A percentile compares a stretch with the other conserved stretches of the same genome.
phyloP scores from a whole-genome alignment of 2,113 vertebrate species.

The Helogale parvula region DNA sequence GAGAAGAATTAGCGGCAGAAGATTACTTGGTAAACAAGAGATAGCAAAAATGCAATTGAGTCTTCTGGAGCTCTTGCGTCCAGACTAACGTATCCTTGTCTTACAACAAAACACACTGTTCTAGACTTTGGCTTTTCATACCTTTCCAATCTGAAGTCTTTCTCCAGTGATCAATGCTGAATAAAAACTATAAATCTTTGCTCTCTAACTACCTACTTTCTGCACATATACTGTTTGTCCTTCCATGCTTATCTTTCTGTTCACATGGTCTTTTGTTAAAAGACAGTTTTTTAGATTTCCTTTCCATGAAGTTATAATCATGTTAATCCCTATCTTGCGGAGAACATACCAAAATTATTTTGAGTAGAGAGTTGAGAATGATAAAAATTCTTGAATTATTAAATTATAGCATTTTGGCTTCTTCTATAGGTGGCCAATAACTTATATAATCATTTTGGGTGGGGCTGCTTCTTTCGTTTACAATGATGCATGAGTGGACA shows the following conservation, averaged over 20 bases:
- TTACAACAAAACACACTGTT: not conserved
- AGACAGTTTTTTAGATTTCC: not conserved
- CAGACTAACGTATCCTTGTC: not conserved
- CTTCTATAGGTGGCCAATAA: not conserved
- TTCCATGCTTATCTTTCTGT: not conserved
- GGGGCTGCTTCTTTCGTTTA: not conserved
- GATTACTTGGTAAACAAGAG: not conserved
- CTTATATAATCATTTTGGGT: not conserved
- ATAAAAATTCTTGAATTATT: not conserved
- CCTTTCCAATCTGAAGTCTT: not conserved
- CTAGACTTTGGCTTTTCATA: not conserved
- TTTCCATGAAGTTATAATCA: not conserved
- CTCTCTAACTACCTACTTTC: not conserved
- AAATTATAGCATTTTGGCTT: not conserved
- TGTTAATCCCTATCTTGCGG: not conserved
- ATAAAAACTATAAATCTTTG: not conserved
- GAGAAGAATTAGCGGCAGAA: not conserved
- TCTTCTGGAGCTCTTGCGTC: not conserved
- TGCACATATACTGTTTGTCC: accelerated
- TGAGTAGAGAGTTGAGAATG: not conserved
- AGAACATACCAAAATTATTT: not conserved
- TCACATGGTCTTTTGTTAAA: not conserved
- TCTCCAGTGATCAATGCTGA: not conserved
- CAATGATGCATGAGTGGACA: not conserved
- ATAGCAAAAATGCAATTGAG: not conserved